phyloP scores from a whole-genome alignment of 2,113 vertebrate genomes.

The Haemorhous mexicanus region DNA sequence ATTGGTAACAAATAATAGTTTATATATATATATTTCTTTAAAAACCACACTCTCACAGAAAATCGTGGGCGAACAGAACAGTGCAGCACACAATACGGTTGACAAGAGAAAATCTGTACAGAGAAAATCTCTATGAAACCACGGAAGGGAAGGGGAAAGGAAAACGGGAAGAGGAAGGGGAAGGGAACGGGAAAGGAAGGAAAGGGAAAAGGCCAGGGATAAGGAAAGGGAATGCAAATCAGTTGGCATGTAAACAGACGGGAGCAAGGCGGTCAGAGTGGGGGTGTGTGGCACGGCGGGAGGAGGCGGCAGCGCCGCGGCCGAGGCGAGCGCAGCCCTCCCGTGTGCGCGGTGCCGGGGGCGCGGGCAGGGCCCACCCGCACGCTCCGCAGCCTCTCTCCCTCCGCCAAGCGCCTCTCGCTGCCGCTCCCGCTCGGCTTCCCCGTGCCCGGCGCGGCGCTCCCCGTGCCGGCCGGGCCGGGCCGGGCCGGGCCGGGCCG shows the following conservation, averaged over 20 bases:
- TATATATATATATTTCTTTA: background rate
- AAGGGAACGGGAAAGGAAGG: background rate
- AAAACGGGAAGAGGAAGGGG: background rate
- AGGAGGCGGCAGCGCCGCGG: background rate
- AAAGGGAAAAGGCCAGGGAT: background rate
- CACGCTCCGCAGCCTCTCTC: background rate
- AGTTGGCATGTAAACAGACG: background rate
- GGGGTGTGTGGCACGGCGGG: background rate
- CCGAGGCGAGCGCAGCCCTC: background rate
- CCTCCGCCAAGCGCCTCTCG: background rate
- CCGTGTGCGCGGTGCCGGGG: background rate
- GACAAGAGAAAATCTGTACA: slow-evolving; percentile 75
- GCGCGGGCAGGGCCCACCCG: background rate
- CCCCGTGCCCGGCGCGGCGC: background rate
- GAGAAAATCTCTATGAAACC: slow-evolving; percentile 63
- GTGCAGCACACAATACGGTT: slow-evolving; percentile 72
- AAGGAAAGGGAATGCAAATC: background rate
- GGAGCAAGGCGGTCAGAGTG: background rate
- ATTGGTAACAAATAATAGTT: slow-evolving; percentile 72
- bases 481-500: no score
- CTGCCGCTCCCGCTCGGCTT: background rate
- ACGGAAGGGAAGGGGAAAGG: slow-evolving; percentile 30
- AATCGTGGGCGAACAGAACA: slow-evolving; percentile 64
- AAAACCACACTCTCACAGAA: background rate
- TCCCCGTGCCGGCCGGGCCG: no score